Evolutionary conservation across 2,888 invertebrate species (phyloP).

Genomic region (Lordiphosa andalusiaca): DNA sequence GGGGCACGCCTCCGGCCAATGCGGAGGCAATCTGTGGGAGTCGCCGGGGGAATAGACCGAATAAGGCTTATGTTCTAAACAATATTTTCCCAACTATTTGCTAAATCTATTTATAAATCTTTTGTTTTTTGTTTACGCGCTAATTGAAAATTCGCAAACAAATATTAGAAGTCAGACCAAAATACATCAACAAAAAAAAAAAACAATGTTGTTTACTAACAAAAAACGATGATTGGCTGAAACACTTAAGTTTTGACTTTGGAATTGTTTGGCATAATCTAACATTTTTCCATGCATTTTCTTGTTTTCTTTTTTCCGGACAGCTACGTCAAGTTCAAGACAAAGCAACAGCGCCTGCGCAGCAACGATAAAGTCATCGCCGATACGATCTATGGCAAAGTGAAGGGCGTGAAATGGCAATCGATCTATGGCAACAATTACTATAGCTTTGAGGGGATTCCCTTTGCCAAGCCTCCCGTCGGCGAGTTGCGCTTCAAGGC

Average conservation of each 20-base stretch:
- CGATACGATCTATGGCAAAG: constrained; percentile 76
- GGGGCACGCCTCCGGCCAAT: constrained; percentile 30
- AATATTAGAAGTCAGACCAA: constrained; percentile 10
- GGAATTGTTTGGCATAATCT: constrained; percentile 7
- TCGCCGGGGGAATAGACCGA: neutral
- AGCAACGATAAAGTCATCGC: constrained; percentile 77
- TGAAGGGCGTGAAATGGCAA: constrained; percentile 78
- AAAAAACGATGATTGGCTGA: constrained; percentile 7
- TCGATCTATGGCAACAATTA: constrained; percentile 77
- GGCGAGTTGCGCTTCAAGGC: constrained; percentile 79
- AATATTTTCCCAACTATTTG: neutral
- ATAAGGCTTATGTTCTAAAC: neutral
- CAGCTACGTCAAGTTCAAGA: constrained; percentile 79
- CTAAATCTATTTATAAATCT: constrained; percentile 13
- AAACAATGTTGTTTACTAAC: constrained; percentile 30
- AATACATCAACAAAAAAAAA: constrained; percentile 8
- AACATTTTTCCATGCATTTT: neutral
- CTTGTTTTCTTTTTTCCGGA: neutral
- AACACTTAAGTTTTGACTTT: constrained; percentile 10
- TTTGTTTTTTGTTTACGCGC: constrained; percentile 36
- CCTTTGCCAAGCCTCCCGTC: constrained; percentile 79
- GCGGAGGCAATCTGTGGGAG: constrained; percentile 1
- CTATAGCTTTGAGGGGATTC: constrained; percentile 79
- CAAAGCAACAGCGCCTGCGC: constrained; percentile 75
- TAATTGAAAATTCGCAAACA: constrained; percentile 30